Evolutionary conservation across 2,113 vertebrate species (phyloP).

Genomic region (Aphelocoma coerulescens): DNA sequence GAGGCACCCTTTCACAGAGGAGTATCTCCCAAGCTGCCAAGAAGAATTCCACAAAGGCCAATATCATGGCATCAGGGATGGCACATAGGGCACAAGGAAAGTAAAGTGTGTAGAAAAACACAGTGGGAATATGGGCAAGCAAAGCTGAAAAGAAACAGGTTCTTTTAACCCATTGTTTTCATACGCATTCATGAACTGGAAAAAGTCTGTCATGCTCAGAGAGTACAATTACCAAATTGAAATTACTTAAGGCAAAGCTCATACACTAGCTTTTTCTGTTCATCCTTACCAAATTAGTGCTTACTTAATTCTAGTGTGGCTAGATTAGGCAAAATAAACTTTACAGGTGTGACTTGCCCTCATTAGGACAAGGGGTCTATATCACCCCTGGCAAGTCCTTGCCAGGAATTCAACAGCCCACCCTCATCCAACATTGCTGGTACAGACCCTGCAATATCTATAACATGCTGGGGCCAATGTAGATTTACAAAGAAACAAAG

Average conservation of each 20-base stretch:
- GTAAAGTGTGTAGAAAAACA: neutral
- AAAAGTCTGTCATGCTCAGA: neutral
- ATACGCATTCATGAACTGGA: neutral
- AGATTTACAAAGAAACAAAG: neutral
- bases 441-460: rapidly evolving
- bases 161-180: neutral
- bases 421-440: neutral
- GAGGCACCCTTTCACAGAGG: neutral
- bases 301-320: neutral
- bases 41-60: neutral
- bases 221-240: neutral
- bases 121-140: neutral
- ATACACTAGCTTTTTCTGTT: neutral
- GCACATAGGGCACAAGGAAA: neutral
- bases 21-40: neutral
- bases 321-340: neutral
- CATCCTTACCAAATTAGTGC: neutral
- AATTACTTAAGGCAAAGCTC: neutral
- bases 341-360: neutral
- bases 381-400: neutral
- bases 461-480: rapidly evolving
- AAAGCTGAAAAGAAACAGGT: neutral
- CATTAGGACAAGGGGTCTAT: neutral
- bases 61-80: neutral
- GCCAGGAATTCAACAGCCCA: neutral